Percentiles rank a stretch among this genome's conserved stretches.
phyloP scores from a whole-genome alignment of 2,888 invertebrate species.

The Ethmia dodecea region DNA sequence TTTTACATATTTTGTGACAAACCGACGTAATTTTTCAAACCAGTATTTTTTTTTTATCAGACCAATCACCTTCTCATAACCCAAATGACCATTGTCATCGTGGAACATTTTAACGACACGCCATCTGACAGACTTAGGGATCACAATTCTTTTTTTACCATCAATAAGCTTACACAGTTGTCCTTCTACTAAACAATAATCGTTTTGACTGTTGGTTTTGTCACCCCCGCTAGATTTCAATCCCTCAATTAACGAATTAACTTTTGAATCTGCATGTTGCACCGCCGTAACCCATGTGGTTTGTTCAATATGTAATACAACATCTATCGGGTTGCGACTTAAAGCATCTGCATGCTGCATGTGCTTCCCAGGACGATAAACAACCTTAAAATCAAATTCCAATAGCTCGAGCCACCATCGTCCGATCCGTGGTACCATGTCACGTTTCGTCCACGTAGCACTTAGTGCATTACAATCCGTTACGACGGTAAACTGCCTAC shows the following conservation, averaged over 20 bases:
- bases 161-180: not conserved
- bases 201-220: not conserved
- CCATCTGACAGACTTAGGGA: slow-evolving; percentile 7
- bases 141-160: not conserved
- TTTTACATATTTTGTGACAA: slow-evolving; percentile 15
- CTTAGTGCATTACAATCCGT: no score
- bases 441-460: no score
- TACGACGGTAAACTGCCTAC: no score
- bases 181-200: not conserved
- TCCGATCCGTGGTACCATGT: no score
- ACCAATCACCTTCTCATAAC: no score
- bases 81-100: slow-evolving; percentile 9
- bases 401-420: no score
- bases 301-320: not conserved
- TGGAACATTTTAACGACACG: slow-evolving; percentile 7
- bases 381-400: no score
- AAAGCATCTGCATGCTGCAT: no score
- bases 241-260: no score
- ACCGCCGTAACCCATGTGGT: not conserved
- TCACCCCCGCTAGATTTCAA: not conserved
- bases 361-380: no score
- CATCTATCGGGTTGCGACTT: no score
- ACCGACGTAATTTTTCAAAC: slow-evolving; percentile 11
- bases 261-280: not conserved
- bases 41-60: slow-evolving; percentile 7